Evolutionary conservation across 1,140 invertebrate species (phyloP).

Genomic region (Agraylea sexmaculata): DNA sequence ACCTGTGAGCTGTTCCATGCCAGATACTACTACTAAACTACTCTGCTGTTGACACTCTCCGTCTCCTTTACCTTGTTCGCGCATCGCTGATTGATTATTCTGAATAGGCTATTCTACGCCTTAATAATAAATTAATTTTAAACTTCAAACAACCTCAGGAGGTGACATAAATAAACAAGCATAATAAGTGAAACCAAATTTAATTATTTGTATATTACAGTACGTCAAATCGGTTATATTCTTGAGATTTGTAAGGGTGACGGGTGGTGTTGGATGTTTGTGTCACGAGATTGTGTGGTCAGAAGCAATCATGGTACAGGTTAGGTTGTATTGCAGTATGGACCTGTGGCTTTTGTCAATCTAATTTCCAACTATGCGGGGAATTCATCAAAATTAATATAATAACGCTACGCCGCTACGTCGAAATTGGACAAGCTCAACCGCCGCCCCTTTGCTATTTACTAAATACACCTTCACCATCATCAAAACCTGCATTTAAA

Average conservation of each 20-base stretch:
- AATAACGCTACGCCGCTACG: no score
- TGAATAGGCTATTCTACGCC: neutral
- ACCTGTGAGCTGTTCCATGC: neutral
- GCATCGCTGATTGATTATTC: neutral
- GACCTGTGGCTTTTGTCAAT: no score
- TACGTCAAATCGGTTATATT: constrained; percentile 5
- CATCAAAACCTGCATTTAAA: no score
- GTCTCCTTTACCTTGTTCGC: neutral
- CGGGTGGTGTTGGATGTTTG: constrained; percentile 6
- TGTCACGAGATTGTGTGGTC: constrained; percentile 18
- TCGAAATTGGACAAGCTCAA: no score
- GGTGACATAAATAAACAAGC: neutral
- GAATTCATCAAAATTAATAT: no score
- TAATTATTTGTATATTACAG: neutral
- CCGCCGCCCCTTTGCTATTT: no score
- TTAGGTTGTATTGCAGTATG: no score
- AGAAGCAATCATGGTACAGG: constrained; percentile 21
- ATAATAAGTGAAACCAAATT: constrained; percentile 6
- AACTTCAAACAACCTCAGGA: neutral
- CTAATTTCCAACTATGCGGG: no score
- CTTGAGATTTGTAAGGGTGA: neutral
- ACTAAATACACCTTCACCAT: no score
- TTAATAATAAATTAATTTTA: constrained; percentile 1
- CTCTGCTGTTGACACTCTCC: constrained; percentile 12
- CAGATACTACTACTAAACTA: constrained; percentile 9